Percentiles rank a stretch among this genome's conserved stretches.
phyloP scores from a whole-genome alignment of 2,888 invertebrate species.

The Podabrus alpinus region DNA sequence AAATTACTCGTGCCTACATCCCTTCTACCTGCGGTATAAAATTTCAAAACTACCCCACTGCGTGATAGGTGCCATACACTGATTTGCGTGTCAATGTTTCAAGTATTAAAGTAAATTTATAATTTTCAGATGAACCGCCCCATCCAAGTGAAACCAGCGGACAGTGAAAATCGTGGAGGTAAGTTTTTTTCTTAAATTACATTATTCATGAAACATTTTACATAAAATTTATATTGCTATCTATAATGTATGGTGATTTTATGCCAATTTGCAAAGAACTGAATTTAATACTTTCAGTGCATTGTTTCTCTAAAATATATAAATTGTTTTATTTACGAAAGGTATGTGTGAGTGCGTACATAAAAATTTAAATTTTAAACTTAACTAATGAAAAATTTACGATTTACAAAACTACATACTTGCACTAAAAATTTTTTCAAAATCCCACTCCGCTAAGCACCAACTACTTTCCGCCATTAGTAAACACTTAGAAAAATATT shows the following conservation, averaged over 20 bases:
- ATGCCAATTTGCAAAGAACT: slow-evolving; percentile 12
- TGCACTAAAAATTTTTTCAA: background rate
- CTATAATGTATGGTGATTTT: slow-evolving; percentile 20
- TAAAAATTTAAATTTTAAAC: background rate
- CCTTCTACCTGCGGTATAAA: background rate
- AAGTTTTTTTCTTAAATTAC: slow-evolving; percentile 51
- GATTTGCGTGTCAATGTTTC: background rate
- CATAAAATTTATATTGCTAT: slow-evolving; percentile 19
- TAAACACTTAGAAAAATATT: background rate
- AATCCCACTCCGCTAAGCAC: background rate
- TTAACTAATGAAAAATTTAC: background rate
- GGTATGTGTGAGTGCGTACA: background rate
- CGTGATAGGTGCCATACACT: background rate
- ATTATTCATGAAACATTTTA: slow-evolving; percentile 26
- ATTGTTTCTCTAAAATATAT: background rate
- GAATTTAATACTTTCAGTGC: slow-evolving; percentile 4
- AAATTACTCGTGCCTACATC: no score
- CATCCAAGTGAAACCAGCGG: slow-evolving; percentile 99
- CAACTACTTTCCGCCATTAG: background rate
- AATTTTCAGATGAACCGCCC: slow-evolving; percentile 97
- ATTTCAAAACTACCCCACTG: background rate
- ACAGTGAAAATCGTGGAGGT: slow-evolving; percentile 99
- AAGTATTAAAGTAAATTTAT: slow-evolving; percentile 1
- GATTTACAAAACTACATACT: background rate
- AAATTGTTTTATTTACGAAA: background rate